Evolutionary conservation across 2,888 invertebrate species (phyloP), one percentile per base, ranked within the genome.

Genomic region (Drosophila birchii): DNA sequence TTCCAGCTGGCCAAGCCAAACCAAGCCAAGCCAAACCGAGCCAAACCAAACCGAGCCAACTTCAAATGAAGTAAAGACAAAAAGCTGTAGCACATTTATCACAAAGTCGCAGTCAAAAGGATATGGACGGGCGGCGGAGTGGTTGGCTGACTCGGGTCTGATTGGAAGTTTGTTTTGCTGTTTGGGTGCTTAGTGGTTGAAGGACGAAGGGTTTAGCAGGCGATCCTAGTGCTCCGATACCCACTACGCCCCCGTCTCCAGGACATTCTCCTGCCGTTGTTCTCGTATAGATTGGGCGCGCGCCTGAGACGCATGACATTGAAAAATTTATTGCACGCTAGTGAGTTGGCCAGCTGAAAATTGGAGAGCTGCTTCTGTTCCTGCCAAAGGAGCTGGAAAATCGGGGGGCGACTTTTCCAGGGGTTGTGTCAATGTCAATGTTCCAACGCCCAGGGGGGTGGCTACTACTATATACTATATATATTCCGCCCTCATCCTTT

Each of bases 321-420:
- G 91, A 91, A 91, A 88, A 89, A 91, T 91, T 91, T 91, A 91
- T 91, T 91, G 91, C 89, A 82, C 84, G 86, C 88, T 80, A 83
- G 89, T 81, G 86, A 78, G 89, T 88, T 88, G 79, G 43, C 59
- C 41, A 56, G 53, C 39, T 43, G 36, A 51, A 47, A 58, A 58
- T 45, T 45, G 45, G 49, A 53, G 56, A 51, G 54, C 43, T 54
- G 43, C 45, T 23, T 8, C 44, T 23, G 16, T 26, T 45, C 41
- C 47, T 53, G 39, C 20, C 36, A 54, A 64, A 70, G 82, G 77
- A 76, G 76, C 67, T 45, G 74, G 60, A 32, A 45, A 62, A 69
- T 76, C 71, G 64, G 79, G 79, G 82, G 78, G 78, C 79, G 29
- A 29, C 79, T 87, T 79, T 81, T 66, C 85, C 82, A 87, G 67